phyloP scores from a whole-genome alignment of 1,140 invertebrate genomes.

The Pseudomyrmex gracilis region DNA sequence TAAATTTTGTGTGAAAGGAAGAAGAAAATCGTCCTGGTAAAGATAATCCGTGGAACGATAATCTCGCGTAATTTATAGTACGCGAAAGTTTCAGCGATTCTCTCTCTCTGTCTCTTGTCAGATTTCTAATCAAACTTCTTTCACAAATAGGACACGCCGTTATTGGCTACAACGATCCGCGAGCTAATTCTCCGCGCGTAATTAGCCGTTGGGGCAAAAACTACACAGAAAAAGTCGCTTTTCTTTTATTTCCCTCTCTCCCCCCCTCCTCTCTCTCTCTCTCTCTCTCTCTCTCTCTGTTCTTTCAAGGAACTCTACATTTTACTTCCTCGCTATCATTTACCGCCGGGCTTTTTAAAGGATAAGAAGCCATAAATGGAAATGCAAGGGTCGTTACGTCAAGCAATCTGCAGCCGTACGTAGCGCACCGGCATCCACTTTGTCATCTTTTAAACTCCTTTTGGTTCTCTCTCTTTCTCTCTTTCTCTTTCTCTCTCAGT shows the following conservation, averaged over 20 bases:
- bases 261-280: conserved; percentile 6
- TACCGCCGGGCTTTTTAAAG: conserved; percentile 52
- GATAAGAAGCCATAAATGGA: conserved; percentile 58
- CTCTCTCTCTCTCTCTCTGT: background rate
- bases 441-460: conserved; percentile 67
- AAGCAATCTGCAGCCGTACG: conserved; percentile 52
- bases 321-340: conserved; percentile 54
- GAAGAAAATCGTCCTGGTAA: background rate
- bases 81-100: conserved; percentile 14
- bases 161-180: conserved; percentile 19
- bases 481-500: conserved; percentile 13
- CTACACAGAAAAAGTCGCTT: background rate
- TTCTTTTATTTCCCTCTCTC: background rate
- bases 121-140: background rate
- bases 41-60: conserved; percentile 31
- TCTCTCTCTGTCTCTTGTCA: background rate
- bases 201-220: conserved; percentile 18
- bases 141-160: background rate
- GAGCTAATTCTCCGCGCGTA: conserved; percentile 37
- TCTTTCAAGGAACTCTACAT: conserved; percentile 5
- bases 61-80: conserved; percentile 20
- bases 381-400: conserved; percentile 64
- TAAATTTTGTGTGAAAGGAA: background rate
- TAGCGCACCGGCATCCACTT: conserved; percentile 54
- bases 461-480: conserved; percentile 7